A percentile compares a stretch with the other conserved stretches of the same genome.
Evolutionary conservation across 2,113 vertebrate species (phyloP).

Genomic region (Pteropus alecto): DNA sequence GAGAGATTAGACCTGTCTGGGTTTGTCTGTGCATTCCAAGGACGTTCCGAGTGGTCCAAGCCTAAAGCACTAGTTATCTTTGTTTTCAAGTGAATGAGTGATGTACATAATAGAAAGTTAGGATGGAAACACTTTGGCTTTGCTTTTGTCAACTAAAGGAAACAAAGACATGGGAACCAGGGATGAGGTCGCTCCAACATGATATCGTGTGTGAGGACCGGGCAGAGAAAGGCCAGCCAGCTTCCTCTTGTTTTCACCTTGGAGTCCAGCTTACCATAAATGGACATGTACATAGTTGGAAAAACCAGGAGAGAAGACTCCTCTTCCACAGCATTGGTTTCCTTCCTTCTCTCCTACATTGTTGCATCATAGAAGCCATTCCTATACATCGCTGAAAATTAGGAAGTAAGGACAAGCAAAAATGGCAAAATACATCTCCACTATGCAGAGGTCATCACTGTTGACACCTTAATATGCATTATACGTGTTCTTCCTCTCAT

Average conservation of each 20-base stretch:
- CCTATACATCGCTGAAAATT: background rate
- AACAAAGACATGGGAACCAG: background rate
- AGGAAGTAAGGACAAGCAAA: background rate
- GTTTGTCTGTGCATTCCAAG: too few relatives aligned
- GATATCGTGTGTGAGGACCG: background rate
- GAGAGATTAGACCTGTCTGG: fast-evolving
- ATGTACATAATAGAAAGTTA: background rate
- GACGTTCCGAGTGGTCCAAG: too few relatives aligned
- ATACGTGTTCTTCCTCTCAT: background rate
- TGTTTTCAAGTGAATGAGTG: background rate
- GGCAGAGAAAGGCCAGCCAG: too few relatives aligned
- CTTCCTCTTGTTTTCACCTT: background rate
- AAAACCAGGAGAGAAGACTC: background rate
- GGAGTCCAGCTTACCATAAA: background rate
- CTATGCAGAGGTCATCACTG: background rate
- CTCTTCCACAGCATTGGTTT: background rate
- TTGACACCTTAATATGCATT: background rate
- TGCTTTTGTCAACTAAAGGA: background rate
- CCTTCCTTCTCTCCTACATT: background rate
- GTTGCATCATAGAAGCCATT: background rate
- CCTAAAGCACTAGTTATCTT: fast-evolving
- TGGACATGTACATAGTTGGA: background rate
- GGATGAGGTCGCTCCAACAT: background rate
- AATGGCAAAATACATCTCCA: background rate
- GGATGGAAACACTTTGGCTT: background rate